Percentiles rank a stretch among this genome's conserved stretches.
These are phyloP conservation scores for Glyptemys insculpta DNA, from an alignment of 2,797 vertebrate species.

Conservation along the genomic window DNA sequence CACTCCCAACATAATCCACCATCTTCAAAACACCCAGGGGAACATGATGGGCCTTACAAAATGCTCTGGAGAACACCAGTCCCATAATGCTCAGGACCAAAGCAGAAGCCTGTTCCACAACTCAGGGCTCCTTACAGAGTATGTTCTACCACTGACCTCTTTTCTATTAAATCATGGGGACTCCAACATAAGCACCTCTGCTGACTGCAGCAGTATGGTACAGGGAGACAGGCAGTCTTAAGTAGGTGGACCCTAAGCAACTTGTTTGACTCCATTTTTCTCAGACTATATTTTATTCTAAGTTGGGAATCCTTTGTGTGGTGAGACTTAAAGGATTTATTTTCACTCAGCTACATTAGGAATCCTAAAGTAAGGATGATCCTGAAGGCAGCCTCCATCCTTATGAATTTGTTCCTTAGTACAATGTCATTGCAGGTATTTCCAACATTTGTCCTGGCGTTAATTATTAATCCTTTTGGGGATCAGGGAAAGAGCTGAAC, in stretches of 20 bases:
- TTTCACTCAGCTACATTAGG: background rate
- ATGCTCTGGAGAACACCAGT: accelerated
- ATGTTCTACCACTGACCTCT: background rate
- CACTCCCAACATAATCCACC: background rate
- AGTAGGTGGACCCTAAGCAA: background rate
- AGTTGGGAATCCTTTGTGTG: background rate
- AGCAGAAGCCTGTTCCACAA: accelerated
- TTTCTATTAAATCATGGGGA: background rate
- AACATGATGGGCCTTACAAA: background rate
- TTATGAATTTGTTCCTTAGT: background rate
- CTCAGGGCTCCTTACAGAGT: background rate
- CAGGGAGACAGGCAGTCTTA: background rate
- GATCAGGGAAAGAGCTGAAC: background rate
- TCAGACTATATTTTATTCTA: background rate
- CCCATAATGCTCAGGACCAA: background rate
- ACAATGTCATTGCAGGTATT: background rate
- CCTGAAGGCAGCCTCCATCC: background rate
- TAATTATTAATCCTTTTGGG: background rate
- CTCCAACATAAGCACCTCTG: accelerated
- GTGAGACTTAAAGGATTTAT: background rate
- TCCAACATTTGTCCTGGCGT: background rate
- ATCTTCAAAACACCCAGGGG: background rate
- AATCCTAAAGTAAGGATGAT: background rate
- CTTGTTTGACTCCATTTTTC: background rate
- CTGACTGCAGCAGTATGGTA: accelerated